Conservation (phyloP, 2,888 invertebrate genomes). For the Synanthedon tipuliformis region DNA sequence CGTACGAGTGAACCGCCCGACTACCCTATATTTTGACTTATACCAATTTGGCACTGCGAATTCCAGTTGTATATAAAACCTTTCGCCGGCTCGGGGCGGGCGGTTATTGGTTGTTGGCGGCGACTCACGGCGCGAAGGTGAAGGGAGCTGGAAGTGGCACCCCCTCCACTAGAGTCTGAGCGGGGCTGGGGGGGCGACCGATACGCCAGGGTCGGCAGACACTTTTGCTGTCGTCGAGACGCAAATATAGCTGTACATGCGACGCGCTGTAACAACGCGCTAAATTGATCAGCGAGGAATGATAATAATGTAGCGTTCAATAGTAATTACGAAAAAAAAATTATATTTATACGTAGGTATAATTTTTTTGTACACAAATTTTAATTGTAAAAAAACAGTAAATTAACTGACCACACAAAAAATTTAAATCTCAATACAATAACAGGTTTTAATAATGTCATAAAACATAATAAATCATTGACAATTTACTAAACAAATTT, state of each 20-base stretch:
- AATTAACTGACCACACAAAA: no score
- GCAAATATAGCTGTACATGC: constrained; percentile 34
- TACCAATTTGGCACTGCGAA: constrained; percentile 71
- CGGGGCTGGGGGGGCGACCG: constrained; percentile 27
- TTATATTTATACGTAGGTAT: no score
- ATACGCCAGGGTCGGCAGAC: constrained; percentile 59
- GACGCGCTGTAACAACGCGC: no score
- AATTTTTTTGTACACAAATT: no score
- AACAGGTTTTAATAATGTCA: no score
- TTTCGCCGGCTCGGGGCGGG: constrained; percentile 68
- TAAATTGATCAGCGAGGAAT: no score
- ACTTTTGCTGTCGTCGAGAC: constrained; percentile 61
- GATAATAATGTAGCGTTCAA: no score
- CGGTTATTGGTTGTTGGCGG: constrained; percentile 55
- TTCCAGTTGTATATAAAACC: constrained; percentile 75
- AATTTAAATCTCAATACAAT: no score
- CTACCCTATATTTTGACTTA: constrained; percentile 74
- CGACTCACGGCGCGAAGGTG: constrained; percentile 54
- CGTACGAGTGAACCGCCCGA: constrained; percentile 61
- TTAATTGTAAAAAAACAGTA: no score
- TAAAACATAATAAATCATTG: no score
- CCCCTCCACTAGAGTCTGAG: constrained; percentile 16
- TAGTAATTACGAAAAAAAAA: no score
- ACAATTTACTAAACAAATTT: no score
- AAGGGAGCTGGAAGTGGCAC: constrained; percentile 52